Conservation (phyloP, 2,797 vertebrate genomes). For the Halcyon chelicuti region DNA sequence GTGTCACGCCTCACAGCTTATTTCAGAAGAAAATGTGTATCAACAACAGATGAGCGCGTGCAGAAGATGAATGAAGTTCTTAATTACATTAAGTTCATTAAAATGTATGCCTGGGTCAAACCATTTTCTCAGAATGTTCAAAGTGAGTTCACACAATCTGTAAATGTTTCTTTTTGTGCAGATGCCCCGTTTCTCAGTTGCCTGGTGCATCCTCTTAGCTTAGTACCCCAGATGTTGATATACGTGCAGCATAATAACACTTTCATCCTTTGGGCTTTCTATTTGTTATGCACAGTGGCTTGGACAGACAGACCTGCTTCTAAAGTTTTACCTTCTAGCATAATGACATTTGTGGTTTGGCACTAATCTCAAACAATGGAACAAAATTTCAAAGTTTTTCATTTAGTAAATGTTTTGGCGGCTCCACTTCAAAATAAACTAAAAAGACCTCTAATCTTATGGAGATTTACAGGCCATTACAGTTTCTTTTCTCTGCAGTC, state of each 20-base stretch:
- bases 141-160: slow-evolving; percentile 80
- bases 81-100: slow-evolving; percentile 94
- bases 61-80: slow-evolving; percentile 97
- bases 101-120: slow-evolving; percentile 97
- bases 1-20: slow-evolving; percentile 91
- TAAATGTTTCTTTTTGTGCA: neutral
- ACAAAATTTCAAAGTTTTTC: neutral
- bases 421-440: neutral
- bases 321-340: neutral
- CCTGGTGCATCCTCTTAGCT: neutral
- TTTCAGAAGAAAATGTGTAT: slow-evolving; percentile 90
- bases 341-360: neutral
- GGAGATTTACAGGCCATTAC: neutral
- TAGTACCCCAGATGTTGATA: neutral
- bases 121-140: slow-evolving; percentile 89
- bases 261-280: neutral
- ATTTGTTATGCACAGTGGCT: rapidly evolving
- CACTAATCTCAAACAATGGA: neutral
- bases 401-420: neutral
- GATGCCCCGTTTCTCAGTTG: neutral
- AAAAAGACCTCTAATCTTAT: neutral
- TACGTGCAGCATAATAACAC: rapidly evolving
- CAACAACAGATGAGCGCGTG: slow-evolving; percentile 89
- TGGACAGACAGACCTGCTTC: neutral
- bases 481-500: neutral